phyloP scores from a whole-genome alignment of 2,888 invertebrate genomes.

The Erebia palarica region DNA sequence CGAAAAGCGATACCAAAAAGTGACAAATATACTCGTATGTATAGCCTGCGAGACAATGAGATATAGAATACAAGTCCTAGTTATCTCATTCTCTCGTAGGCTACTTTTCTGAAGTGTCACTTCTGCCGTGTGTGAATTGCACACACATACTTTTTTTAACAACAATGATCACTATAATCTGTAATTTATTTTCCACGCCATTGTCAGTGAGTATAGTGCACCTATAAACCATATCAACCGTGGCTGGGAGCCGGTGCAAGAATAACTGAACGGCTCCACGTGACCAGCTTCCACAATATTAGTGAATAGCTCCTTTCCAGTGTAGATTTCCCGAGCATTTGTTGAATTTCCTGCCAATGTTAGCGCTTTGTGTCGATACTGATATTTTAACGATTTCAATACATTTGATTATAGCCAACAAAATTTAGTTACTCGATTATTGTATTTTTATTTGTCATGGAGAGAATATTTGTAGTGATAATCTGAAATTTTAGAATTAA shows the following conservation, averaged over 20 bases:
- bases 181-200: slow-evolving; percentile 9
- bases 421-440: background rate
- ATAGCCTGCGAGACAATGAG: too few relatives aligned
- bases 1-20: too few relatives aligned
- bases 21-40: too few relatives aligned
- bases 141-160: too few relatives aligned
- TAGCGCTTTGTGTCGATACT: slow-evolving; percentile 33
- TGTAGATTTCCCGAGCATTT: slow-evolving; percentile 43
- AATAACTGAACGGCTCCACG: slow-evolving; percentile 65
- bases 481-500: too few relatives aligned
- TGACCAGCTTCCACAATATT: slow-evolving; percentile 54
- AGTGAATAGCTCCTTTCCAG: slow-evolving; percentile 43
- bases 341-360: slow-evolving; percentile 33
- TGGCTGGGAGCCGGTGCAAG: slow-evolving; percentile 50
- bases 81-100: too few relatives aligned
- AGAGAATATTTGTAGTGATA: too few relatives aligned
- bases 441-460: background rate
- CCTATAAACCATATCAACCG: slow-evolving; percentile 50
- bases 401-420: background rate
- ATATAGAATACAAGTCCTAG: too few relatives aligned
- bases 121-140: too few relatives aligned
- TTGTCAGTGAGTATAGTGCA: slow-evolving; percentile 43
- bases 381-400: slow-evolving; percentile 15
- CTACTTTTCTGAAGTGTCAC: too few relatives aligned
- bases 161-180: slow-evolving; percentile 3